These are phyloP conservation scores for Steatocranus sp. DNA, from an alignment of 2,797 vertebrate genomes.

Conservation along the genomic window DNA sequence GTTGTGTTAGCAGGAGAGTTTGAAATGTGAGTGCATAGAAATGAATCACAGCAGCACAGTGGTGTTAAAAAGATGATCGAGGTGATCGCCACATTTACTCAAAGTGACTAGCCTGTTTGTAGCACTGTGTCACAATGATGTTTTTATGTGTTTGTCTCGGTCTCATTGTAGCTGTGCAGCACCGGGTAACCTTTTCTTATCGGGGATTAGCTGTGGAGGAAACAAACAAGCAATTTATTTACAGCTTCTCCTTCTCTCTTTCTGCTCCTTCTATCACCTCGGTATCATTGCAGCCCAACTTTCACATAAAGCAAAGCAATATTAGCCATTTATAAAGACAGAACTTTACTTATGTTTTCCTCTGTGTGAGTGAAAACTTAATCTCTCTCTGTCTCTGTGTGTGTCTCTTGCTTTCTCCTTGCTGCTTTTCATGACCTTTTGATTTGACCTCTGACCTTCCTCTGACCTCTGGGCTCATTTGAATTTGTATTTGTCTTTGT, in stretches of 20 bases:
- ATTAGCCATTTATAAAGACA: background rate
- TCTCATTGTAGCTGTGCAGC: conserved; percentile 2
- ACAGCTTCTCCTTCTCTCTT: background rate
- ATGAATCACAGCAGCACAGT: background rate
- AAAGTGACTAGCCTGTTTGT: background rate
- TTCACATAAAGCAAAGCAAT: background rate
- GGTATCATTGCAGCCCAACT: background rate
- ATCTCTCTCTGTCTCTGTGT: background rate
- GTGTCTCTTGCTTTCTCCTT: conserved; percentile 3
- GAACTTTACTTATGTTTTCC: background rate
- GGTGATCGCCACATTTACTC: background rate
- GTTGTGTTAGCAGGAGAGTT: background rate
- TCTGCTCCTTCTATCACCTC: background rate
- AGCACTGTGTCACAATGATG: background rate
- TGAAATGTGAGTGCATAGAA: background rate
- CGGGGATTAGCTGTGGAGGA: conserved; percentile 16
- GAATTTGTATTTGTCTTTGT: conserved; percentile 46
- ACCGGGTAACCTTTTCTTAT: conserved; percentile 36
- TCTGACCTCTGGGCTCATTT: conserved; percentile 21
- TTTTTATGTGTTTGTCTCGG: conserved; percentile 1
- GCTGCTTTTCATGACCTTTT: conserved; percentile 30
- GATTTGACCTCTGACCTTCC: conserved; percentile 46
- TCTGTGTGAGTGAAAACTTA: background rate
- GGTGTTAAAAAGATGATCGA: background rate
- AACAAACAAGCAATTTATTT: conserved; percentile 28